Evolutionary conservation across 2,797 vertebrate genomes (phyloP).

Genomic region (Falco columbarius): DNA sequence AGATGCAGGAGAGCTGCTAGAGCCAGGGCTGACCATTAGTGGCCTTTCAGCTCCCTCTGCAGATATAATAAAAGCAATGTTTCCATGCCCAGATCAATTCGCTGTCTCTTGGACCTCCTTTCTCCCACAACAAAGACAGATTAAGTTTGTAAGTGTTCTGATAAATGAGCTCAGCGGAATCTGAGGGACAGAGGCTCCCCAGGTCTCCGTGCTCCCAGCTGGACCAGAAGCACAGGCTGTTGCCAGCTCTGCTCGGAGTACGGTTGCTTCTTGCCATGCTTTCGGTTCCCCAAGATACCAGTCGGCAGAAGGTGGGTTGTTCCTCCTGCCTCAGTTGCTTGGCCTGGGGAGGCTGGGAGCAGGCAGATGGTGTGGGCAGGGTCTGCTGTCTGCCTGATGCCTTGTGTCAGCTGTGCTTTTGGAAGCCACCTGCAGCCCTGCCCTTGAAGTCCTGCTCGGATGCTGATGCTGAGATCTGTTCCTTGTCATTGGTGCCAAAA

Average conservation of each 20-base stretch:
- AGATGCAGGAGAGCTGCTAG: neutral
- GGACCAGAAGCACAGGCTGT: neutral
- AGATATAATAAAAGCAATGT: neutral
- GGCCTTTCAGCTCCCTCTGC: slow-evolving; percentile 25
- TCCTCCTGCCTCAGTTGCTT: neutral
- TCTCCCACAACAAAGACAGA: neutral
- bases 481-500: neutral
- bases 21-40: neutral
- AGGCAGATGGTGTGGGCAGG: neutral
- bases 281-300: neutral
- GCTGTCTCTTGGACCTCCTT: neutral
- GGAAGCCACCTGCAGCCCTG: neutral
- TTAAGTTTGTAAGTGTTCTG: neutral
- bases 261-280: neutral
- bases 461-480: neutral
- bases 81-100: neutral
- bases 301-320: neutral
- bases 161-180: neutral
- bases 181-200: neutral
- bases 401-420: neutral
- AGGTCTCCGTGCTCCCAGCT: fast-evolving
- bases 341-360: neutral
- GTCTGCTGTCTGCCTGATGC: neutral
- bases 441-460: neutral
- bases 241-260: neutral